These are phyloP conservation scores for Abscondita cerata DNA, from an alignment of 2,888 invertebrate species.

Conservation along the genomic window DNA sequence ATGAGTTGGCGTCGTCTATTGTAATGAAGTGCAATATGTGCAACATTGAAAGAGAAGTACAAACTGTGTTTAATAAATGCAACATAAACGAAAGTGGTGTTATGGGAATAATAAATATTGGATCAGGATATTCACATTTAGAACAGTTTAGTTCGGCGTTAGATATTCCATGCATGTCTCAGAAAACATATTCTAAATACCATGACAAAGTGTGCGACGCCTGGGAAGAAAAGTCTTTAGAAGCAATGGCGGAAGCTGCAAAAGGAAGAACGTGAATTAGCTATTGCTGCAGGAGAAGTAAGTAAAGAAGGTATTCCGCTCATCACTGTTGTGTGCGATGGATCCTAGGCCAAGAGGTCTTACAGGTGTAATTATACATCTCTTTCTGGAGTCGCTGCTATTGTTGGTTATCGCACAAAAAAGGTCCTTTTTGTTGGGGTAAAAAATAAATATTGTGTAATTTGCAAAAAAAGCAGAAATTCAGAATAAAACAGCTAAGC, in stretches of 20 bases:
- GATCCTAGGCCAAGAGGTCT: slow-evolving; percentile 9
- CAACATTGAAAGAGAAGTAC: background rate
- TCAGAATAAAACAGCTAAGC: background rate
- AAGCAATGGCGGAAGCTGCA: slow-evolving; percentile 2
- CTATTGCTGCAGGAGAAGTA: slow-evolving; percentile 1
- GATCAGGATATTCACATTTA: slow-evolving; percentile 11
- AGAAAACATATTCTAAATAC: background rate
- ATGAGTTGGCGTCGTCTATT: slow-evolving; percentile 2
- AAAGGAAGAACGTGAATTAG: slow-evolving; percentile 6
- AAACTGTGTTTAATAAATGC: background rate
- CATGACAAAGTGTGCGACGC: slow-evolving; percentile 11
- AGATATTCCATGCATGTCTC: slow-evolving; percentile 9
- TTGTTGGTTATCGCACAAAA: slow-evolving; percentile 11
- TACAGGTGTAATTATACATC: slow-evolving; percentile 12
- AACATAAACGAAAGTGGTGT: background rate
- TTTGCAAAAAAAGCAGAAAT: slow-evolving; percentile 8
- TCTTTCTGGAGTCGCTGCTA: slow-evolving; percentile 11
- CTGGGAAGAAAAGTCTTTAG: slow-evolving; percentile 6
- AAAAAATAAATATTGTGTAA: slow-evolving; percentile 13
- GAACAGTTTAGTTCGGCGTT: slow-evolving; percentile 3
- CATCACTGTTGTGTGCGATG: slow-evolving; percentile 13
- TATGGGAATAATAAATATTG: slow-evolving; percentile 3
- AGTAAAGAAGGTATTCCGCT: background rate
- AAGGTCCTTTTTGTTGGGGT: background rate
- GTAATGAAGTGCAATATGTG: slow-evolving; percentile 5